Base-by-base conservation (phyloP, 2,113 vertebrate species). In the Ifrita kowaldi region DNA sequence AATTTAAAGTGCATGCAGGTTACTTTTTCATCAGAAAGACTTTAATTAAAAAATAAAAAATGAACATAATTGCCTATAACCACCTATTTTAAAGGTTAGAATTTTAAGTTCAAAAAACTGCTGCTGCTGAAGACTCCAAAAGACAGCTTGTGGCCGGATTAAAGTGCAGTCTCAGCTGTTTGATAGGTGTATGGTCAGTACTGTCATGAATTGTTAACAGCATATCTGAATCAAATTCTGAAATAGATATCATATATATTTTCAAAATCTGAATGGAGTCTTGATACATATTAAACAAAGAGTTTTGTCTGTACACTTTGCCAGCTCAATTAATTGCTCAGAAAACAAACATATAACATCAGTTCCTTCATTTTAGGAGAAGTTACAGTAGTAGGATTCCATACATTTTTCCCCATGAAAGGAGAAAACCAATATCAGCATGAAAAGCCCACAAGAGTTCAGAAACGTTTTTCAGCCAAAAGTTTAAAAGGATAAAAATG, bases 81-180 rank as follows among this genome's bases (percentile, higher is more conserved):
- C 35, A 92, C 39, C 14, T 92, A 53, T 69, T 96, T 90, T 77
- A 94, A 81, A 96, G 62, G 50, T 94, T 30, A 11, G 55, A 92
- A 93, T 68, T 28, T 87, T 62, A 84, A 67, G 7, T 73, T 84
- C 10, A 30, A 87, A 92, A 83, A 95, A 74, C 82, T 57, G 8
- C 55, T 42, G 41, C 60, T 56, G 1, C 23, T 27, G 80, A 52
- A 63, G 16, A 47, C 75, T 84, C 1, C 1, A 26, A 71, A 67
- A 86, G 33, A 75, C 80, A 59, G 64, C 10, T 86, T 91, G 2
- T 7, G 63, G n/a, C 24, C 68, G 92, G 22, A 44, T 49, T 56
- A 77, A 85, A 50, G 71, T 87, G 50, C 52, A 39, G 27, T 67
- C 59, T 89, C 60, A 71, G 19, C 37, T 86, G 18, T 56, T 90